phyloP scores from a whole-genome alignment of 2,797 vertebrate genomes.

The Delichon dasypus region DNA sequence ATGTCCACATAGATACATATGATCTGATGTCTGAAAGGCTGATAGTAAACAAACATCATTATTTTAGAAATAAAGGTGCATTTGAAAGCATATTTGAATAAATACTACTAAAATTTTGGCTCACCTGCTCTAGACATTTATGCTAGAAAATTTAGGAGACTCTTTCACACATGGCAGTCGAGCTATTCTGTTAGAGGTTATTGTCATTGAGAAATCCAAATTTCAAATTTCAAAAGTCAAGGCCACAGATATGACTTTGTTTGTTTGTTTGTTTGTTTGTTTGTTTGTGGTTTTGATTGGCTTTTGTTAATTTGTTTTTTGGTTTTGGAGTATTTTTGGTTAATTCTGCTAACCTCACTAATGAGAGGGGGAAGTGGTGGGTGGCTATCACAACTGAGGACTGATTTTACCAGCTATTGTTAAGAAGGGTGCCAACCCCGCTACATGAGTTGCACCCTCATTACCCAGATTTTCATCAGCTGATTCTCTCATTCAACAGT shows the following conservation, averaged over 20 bases:
- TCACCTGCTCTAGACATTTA: background rate
- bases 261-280: background rate
- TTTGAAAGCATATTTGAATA: background rate
- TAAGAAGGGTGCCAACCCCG: background rate
- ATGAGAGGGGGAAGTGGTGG: background rate
- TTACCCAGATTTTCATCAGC: background rate
- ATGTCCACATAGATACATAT: background rate
- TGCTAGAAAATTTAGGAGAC: background rate
- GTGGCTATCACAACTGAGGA: background rate
- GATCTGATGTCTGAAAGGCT: background rate
- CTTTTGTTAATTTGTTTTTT: background rate
- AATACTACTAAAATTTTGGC: background rate
- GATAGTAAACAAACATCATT: background rate
- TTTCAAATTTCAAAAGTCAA: background rate
- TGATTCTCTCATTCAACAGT: background rate
- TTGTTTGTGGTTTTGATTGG: too few species aligned
- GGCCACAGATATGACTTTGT: background rate
- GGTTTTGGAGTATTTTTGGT: background rate
- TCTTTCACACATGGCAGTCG: background rate
- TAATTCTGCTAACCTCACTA: background rate
- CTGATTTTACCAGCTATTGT: background rate
- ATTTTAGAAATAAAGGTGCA: background rate
- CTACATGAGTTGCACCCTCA: accelerated
- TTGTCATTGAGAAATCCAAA: background rate
- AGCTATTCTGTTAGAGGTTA: background rate